These are phyloP conservation scores for Apis florea DNA, from an alignment of 1,140 invertebrate species.

Conservation along the genomic window DNA sequence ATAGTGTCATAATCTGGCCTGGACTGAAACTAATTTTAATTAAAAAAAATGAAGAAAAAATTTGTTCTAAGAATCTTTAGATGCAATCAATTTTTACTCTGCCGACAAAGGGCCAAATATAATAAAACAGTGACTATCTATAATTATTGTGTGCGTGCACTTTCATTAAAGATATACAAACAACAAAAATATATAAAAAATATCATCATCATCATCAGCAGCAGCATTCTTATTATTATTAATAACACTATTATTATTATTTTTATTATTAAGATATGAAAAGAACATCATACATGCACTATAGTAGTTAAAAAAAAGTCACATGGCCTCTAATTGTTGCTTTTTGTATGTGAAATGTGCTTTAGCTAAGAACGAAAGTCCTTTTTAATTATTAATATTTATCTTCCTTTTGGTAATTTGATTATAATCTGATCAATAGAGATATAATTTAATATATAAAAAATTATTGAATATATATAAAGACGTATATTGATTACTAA, in stretches of 20 bases:
- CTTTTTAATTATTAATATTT: slow-evolving; percentile 62
- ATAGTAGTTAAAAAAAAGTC: slow-evolving; percentile 72
- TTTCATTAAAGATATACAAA: slow-evolving; percentile 63
- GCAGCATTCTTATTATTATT: slow-evolving; percentile 53
- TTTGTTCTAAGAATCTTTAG: slow-evolving; percentile 60
- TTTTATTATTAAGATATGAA: slow-evolving; percentile 67
- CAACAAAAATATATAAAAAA: slow-evolving; percentile 60
- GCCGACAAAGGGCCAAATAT: slow-evolving; percentile 71
- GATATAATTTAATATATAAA: slow-evolving; percentile 74
- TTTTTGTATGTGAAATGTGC: slow-evolving; percentile 79
- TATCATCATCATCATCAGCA: slow-evolving; percentile 65
- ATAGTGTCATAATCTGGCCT: slow-evolving; percentile 69
- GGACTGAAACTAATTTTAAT: slow-evolving; percentile 72
- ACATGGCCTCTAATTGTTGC: slow-evolving; percentile 80
- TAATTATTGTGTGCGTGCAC: slow-evolving; percentile 70
- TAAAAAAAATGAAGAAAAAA: slow-evolving; percentile 47
- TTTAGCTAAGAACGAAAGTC: slow-evolving; percentile 70
- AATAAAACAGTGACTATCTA: slow-evolving; percentile 68
- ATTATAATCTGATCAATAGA: slow-evolving; percentile 67
- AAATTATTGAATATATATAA: slow-evolving; percentile 66
- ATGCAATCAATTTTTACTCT: slow-evolving; percentile 72
- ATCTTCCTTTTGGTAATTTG: slow-evolving; percentile 63
- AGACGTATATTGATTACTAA: slow-evolving; percentile 67
- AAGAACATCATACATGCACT: slow-evolving; percentile 77
- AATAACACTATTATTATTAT: slow-evolving; percentile 61